Base-by-base conservation (phyloP, 1,140 invertebrate genomes). In the Brachionus manjavacas region DNA sequence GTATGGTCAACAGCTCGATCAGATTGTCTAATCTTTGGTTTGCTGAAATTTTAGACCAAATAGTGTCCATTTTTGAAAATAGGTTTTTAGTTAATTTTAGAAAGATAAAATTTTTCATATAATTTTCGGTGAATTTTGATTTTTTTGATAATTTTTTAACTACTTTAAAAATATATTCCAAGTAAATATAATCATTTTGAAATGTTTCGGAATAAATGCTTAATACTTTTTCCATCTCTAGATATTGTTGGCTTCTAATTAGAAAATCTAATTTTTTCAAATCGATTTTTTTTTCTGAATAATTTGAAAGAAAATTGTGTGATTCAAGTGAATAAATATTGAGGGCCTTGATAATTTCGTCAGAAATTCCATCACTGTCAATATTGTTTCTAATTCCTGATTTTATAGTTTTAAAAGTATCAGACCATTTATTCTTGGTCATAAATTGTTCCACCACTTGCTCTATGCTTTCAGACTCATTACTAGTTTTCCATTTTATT, bases 321-420 rank as follows among this genome's bases (percentile, higher is more conserved):
- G 41, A 43, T 25, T 46, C 35, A 14, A 74, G n/a, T 23, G 70
- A 74, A 74, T 43, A 74, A 74, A 74, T 74, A 74, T 74, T 74
- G 7, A 74, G 41, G 16, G 41, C 20, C 11, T 74, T 46, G 6
- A 74, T 43, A 4, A 74, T 43, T n/a, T 39, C 43, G 23, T 74
- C 25, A 8, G 70, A 43, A 20, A 23, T 41, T 41, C 6, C 35
- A 43, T 70, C 66, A 31, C 14, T 70, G 0, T 74, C 41, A 43
- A 20, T 46, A 6, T 74, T 20, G 9, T 4, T 43, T 46, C 43
- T 39, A 41, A 74, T 43, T 43, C 1, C 9, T 20, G 31, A 23
- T 43, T 74, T 74, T 12, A n/a, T 43, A n/a, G 41, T 74, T 16
- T 4, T 74, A 43, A 20, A 46, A 20, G 23, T 43, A 74, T 74